A percentile compares a stretch with the other conserved stretches of the same genome.
Conservation (phyloP, 1,140 invertebrate genomes). For the Ganaspis sp. region DNA sequence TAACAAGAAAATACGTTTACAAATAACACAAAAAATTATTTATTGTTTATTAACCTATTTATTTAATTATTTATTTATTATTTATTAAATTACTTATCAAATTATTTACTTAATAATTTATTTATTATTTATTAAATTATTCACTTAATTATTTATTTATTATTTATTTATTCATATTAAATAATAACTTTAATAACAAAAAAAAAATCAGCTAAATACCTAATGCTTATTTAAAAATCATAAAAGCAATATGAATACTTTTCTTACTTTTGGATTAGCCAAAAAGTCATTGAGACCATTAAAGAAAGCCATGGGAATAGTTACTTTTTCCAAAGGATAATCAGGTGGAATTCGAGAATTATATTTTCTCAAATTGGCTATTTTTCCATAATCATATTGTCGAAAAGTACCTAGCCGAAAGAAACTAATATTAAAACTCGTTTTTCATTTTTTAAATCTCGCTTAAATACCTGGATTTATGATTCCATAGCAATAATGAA, state of each 20-base stretch:
- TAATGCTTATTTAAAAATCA: no score
- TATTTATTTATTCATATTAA: no score
- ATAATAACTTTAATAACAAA: no score
- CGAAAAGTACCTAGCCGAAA: constrained; percentile 53
- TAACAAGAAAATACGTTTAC: not conserved
- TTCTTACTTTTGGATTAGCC: constrained; percentile 65
- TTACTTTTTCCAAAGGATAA: constrained; percentile 78
- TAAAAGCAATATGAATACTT: not conserved
- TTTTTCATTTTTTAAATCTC: not conserved
- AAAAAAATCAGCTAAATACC: no score
- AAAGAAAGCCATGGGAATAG: constrained; percentile 79
- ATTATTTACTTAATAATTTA: no score
- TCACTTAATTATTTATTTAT: no score
- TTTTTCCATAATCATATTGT: constrained; percentile 73
- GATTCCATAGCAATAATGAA: constrained; percentile 70
- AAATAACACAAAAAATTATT: constrained; percentile 7
- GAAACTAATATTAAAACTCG: no score
- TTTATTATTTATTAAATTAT: not conserved
- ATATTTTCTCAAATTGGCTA: constrained; percentile 72
- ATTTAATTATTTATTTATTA: no score
- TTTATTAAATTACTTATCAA: no score
- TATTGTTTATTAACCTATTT: no score
- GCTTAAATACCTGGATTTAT: constrained; percentile 13
- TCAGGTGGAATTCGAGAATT: constrained; percentile 70
- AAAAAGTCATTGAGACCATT: constrained; percentile 84